Evolutionary conservation across 2,113 vertebrate genomes (phyloP).

Genomic region (Laterallus jamaicensis): DNA sequence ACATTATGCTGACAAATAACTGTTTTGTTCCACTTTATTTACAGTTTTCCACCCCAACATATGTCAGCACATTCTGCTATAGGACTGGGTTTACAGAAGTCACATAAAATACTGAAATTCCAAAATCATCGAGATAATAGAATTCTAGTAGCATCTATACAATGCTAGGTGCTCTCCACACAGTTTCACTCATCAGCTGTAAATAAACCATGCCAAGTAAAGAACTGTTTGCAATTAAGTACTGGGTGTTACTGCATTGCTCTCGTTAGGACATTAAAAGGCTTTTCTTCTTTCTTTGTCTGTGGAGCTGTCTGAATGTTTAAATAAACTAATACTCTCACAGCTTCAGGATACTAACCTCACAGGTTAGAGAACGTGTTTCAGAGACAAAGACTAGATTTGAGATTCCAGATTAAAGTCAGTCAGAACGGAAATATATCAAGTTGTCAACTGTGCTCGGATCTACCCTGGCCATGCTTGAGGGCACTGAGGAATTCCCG

Average conservation of each 20-base stretch:
- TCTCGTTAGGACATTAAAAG: background rate
- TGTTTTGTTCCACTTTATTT: constrained; percentile 61
- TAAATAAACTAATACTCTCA: background rate
- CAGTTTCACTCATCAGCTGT: constrained; percentile 16
- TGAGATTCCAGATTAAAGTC: background rate
- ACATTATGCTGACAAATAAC: constrained; percentile 24
- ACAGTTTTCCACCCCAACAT: constrained; percentile 27
- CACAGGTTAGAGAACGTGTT: background rate
- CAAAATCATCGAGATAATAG: background rate
- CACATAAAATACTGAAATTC: constrained; percentile 55
- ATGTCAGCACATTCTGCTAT: constrained; percentile 53
- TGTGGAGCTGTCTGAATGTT: background rate
- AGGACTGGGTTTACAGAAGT: constrained; percentile 32
- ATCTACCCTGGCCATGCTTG: background rate
- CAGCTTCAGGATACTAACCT: background rate
- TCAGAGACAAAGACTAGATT: background rate
- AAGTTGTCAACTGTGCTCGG: background rate
- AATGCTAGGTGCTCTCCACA: constrained; percentile 7
- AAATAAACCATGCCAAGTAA: background rate
- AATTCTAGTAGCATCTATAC: constrained; percentile 34
- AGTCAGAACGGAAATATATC: background rate
- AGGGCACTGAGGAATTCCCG: constrained; percentile 15
- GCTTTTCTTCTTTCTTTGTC: background rate
- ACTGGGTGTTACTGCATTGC: background rate
- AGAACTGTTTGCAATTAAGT: background rate